Conservation (phyloP, 2,113 vertebrate species). For the Burhinus bistriatus region DNA sequence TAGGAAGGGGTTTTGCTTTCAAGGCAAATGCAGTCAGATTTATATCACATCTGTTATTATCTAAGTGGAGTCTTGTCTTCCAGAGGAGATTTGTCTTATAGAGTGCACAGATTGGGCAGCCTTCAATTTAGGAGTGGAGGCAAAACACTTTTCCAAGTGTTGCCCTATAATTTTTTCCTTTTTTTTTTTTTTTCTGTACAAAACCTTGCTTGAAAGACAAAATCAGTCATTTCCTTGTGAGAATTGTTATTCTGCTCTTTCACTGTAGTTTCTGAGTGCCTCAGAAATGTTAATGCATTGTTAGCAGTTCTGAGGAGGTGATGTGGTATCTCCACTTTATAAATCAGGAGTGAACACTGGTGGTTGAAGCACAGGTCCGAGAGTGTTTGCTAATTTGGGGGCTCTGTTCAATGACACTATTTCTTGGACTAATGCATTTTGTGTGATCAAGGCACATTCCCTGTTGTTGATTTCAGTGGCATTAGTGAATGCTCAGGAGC, state of each 20-base stretch:
- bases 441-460: background rate
- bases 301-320: background rate
- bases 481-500: background rate
- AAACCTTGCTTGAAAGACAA: background rate
- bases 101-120: background rate
- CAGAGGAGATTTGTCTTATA: background rate
- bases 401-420: background rate
- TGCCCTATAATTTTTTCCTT: background rate
- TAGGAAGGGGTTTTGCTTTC: constrained; percentile 10
- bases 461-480: background rate
- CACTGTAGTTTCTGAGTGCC: background rate
- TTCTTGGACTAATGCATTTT: background rate
- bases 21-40: constrained; percentile 5
- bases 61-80: background rate
- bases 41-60: constrained; percentile 27
- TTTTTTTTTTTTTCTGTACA: background rate
- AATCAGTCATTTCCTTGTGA: background rate
- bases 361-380: background rate
- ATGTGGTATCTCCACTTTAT: background rate
- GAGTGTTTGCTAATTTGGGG: background rate
- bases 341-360: background rate
- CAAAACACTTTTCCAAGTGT: background rate
- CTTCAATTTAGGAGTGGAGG: constrained; percentile 9
- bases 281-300: background rate
- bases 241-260: background rate